phyloP scores from a whole-genome alignment of 2,888 invertebrate species.

The Germaria angustata region DNA sequence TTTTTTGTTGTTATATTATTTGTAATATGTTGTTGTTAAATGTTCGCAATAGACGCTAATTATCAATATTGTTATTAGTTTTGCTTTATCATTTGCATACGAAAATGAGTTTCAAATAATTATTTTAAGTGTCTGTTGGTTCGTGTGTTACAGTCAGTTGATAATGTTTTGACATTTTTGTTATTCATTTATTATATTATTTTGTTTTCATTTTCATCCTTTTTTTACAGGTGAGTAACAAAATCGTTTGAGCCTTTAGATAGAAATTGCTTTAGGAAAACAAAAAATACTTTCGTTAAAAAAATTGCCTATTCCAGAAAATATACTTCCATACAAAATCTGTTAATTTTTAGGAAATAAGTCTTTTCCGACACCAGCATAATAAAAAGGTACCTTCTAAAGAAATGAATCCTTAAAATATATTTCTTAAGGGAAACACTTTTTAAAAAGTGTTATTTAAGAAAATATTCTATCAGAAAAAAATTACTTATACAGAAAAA shows the following conservation, averaged over 20 bases:
- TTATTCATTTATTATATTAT: conserved; percentile 5
- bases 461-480: too few relatives aligned
- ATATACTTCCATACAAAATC: too few relatives aligned
- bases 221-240: neutral
- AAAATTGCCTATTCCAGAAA: neutral
- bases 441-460: too few relatives aligned
- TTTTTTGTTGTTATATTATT: conserved; percentile 5
- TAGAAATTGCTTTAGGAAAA: too few relatives aligned
- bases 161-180: conserved; percentile 17
- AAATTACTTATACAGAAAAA: neutral
- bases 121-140: neutral
- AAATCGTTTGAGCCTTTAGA: too few relatives aligned
- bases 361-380: too few relatives aligned
- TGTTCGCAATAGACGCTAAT: conserved; percentile 24
- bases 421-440: too few relatives aligned
- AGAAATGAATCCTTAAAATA: too few relatives aligned
- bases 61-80: conserved; percentile 2
- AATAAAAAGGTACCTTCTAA: too few relatives aligned
- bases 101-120: conserved; percentile 11
- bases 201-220: neutral
- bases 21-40: conserved; percentile 36
- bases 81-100: neutral
- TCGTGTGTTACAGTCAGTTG: neutral
- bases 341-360: too few relatives aligned
- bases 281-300: too few relatives aligned